Conservation (phyloP, 2,888 invertebrate genomes). For the Bursaphelenchus okinawaensis region DNA sequence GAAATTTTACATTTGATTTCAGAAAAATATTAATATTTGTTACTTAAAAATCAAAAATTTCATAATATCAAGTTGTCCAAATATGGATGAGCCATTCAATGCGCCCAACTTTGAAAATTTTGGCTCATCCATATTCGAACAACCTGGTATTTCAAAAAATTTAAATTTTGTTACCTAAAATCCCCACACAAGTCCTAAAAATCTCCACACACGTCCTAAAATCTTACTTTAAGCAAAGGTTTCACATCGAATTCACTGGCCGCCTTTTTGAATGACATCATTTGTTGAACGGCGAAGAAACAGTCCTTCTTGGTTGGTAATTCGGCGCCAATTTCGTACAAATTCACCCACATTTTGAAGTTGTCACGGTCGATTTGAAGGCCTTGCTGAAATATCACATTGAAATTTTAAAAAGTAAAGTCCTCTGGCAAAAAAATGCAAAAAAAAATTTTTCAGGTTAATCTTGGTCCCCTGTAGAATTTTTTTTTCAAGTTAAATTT, state of each 20-base stretch:
- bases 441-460: background rate
- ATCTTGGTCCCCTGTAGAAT: too few species aligned
- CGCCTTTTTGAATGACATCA: background rate
- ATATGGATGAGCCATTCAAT: too few species aligned
- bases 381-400: constrained; percentile 18
- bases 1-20: too few species aligned
- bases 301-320: constrained; percentile 5
- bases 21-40: background rate
- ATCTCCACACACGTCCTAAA: background rate
- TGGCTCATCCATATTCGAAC: too few species aligned
- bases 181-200: background rate
- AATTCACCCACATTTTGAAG: constrained; percentile 94
- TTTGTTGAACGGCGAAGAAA: constrained; percentile 7
- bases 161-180: too few species aligned
- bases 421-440: constrained; percentile 7
- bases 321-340: constrained; percentile 16
- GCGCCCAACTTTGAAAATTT: too few species aligned
- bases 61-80: too few species aligned
- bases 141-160: too few species aligned
- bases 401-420: constrained; percentile 63
- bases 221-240: constrained; percentile 3
- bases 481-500: too few species aligned
- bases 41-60: background rate
- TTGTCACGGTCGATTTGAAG: constrained; percentile 66
- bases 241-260: constrained; percentile 2